Percentiles rank a stretch among this genome's conserved stretches.
Evolutionary conservation across 2,888 invertebrate species (phyloP).

Genomic region (Boloria euphrosyne): DNA sequence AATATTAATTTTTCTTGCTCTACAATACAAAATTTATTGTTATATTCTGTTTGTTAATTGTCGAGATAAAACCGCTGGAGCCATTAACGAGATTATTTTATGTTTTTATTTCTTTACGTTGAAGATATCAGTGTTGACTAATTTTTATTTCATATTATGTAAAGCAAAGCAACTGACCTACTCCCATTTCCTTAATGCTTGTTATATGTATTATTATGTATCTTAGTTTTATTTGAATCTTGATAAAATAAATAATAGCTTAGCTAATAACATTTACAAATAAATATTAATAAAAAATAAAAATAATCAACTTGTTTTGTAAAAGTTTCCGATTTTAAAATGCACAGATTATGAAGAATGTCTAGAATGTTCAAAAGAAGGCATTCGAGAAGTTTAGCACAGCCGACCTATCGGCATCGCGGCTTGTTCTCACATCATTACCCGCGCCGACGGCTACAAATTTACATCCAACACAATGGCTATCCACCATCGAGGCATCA

Average conservation of each 20-base stretch:
- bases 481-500: constrained; percentile 83
- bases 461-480: constrained; percentile 83
- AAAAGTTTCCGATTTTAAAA: not conserved
- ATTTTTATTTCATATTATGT: constrained; percentile 16
- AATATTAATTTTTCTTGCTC: not conserved
- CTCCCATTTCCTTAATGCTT: not conserved
- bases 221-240: too few species aligned
- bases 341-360: constrained; percentile 33
- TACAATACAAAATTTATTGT: not conserved
- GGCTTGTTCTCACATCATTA: constrained; percentile 83
- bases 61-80: constrained; percentile 30
- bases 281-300: too few species aligned
- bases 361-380: constrained; percentile 36
- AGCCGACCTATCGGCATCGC: constrained; percentile 63
- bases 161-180: constrained; percentile 8
- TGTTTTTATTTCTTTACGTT: constrained; percentile 14
- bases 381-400: constrained; percentile 23
- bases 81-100: constrained; percentile 33
- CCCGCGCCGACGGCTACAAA: constrained; percentile 83
- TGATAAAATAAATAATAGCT: too few species aligned
- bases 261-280: too few species aligned
- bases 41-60: constrained; percentile 29
- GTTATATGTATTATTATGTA: too few species aligned
- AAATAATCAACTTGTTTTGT: too few species aligned
- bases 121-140: constrained; percentile 10